Evolutionary conservation across 2,888 invertebrate genomes (phyloP), one percentile per base, ranked within the genome.

Genomic region (Cephus rjabovi): DNA sequence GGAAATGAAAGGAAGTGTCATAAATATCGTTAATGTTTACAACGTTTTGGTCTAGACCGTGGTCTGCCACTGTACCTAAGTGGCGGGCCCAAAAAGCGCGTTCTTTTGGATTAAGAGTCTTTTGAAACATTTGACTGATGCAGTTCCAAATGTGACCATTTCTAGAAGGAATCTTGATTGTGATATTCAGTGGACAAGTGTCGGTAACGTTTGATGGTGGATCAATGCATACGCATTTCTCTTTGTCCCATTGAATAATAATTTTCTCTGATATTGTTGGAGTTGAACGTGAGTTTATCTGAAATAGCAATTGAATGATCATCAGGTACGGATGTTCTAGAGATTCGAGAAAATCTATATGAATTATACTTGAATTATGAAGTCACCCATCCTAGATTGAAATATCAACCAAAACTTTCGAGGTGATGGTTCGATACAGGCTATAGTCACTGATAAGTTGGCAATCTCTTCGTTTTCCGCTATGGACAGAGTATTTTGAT

Each of bases 51-150:
- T 56, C 9, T 6, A 9, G 15, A 56, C 23, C 23, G 2, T 23
- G 4, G 9, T 56, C 2, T 9, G 9, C 9, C 56, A 15, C 12
- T 23, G 12, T 83, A 89, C 90, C 86, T 34, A 89, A 83, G 80
- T 89, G 86, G n/a, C 83, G 80, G 3, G 86, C 82, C 90, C 91
- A 91, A 79, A 90, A 90, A 11, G 79, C 68, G 15, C 85, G 83
- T 80, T 90, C 90, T 15, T 84, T 80, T 0, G 79, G 69, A 11
- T 85, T 78, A 9, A 90, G 79, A 6, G 88, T 85, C 68, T 88
- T 88, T 40, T 85, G 81, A 73, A 90, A 89, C 87, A 89, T 88
- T 9, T 86, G 74, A 68, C 80, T 80, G 9, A 89, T 79, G 34
- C 89, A 88, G 30, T 81, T 81, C 86, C 89, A 89, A 0, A 90